A percentile compares a stretch with the other conserved stretches of the same genome.
phyloP scores from a whole-genome alignment of 2,113 vertebrate species.

The Vimba vimba region DNA sequence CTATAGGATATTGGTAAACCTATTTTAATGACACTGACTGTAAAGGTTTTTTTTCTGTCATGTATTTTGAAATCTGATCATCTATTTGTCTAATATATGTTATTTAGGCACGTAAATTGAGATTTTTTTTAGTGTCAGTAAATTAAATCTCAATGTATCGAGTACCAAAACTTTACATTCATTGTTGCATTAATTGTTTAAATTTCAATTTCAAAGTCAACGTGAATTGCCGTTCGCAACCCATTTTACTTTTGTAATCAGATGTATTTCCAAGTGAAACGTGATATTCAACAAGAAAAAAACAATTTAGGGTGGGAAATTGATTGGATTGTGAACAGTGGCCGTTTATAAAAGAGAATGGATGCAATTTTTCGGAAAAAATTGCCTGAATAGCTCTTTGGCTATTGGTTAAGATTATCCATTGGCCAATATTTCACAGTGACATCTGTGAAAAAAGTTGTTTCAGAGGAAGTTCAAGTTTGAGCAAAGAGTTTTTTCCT shows the following conservation, averaged over 20 bases:
- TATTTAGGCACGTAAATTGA: conserved; percentile 26
- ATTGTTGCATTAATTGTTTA: not conserved
- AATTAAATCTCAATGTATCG: conserved; percentile 16
- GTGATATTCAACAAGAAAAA: not conserved
- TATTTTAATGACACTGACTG: conserved; percentile 43
- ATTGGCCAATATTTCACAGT: not conserved
- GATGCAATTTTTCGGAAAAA: not conserved
- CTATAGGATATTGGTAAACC: conserved; percentile 34
- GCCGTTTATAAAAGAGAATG: not conserved
- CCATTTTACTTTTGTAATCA: not conserved
- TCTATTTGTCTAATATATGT: conserved; percentile 7
- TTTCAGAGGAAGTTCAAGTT: no score
- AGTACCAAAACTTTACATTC: not conserved
- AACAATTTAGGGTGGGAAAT: not conserved
- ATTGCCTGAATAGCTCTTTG: not conserved
- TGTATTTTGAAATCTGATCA: conserved; percentile 38
- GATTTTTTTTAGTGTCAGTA: conserved; percentile 3
- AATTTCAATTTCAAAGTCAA: not conserved
- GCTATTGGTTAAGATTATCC: not conserved
- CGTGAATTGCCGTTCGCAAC: not conserved
- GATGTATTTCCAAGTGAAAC: not conserved
- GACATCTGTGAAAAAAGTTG: no score
- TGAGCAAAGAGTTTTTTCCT: not conserved
- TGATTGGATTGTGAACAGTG: not conserved
- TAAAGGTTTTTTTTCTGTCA: conserved; percentile 44